phyloP scores from a whole-genome alignment of 1,140 invertebrate species.

The Portunus trituberculatus region DNA sequence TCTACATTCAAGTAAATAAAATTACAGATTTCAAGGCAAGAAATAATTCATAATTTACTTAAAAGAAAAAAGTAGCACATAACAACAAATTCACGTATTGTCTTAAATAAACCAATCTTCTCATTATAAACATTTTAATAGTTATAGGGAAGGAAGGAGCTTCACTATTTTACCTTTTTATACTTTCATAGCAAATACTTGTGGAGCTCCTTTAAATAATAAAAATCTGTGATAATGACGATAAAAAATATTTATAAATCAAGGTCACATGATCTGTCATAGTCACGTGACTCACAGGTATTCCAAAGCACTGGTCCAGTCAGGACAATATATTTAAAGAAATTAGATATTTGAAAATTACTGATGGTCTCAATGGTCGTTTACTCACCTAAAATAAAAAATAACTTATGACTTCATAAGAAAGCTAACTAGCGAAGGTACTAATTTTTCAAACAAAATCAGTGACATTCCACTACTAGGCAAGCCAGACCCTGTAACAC shows the following conservation, averaged over 20 bases:
- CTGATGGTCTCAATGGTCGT: neutral
- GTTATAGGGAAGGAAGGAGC: neutral
- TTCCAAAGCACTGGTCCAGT: neutral
- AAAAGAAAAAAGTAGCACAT: neutral
- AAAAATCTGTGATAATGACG: no score
- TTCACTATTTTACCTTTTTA: neutral
- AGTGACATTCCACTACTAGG: neutral
- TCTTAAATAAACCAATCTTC: neutral
- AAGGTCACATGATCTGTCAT: neutral
- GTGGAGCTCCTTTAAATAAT: neutral
- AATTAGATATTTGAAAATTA: neutral
- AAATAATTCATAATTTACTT: neutral
- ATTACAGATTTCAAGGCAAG: neutral
- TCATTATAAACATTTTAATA: neutral
- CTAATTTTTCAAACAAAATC: neutral
- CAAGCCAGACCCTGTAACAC: neutral
- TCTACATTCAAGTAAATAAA: neutral
- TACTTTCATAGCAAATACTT: neutral
- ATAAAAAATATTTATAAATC: no score
- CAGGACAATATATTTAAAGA: neutral
- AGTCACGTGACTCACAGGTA: neutral
- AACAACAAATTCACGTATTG: neutral
- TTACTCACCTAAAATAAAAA: neutral
- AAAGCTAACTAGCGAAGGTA: neutral
- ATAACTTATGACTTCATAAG: neutral